Evolutionary conservation across 2,797 vertebrate genomes (phyloP), one percentile per base, ranked within the genome.

Genomic region (Urocyon cinereoargenteus): DNA sequence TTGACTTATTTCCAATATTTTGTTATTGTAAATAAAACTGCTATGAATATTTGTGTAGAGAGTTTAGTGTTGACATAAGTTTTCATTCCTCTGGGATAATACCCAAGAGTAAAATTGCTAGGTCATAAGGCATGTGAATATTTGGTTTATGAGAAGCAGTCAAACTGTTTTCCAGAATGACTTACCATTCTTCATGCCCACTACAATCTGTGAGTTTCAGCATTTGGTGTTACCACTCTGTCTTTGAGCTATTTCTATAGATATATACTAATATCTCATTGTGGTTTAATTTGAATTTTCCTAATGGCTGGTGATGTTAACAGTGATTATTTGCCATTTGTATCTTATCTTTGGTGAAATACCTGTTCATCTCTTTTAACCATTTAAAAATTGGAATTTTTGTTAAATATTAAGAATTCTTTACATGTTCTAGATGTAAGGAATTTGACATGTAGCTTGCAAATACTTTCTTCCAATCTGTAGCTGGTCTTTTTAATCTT

Each of bases 261-360:
- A 15, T 79, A 3, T 26, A 9, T 7, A 62, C 51, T 49, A 40
- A 49, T 45, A 72, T 75, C 18, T 93, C 24, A 73, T n/a, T 72
- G 26, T 79, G 22, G 26, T 88, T 91, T 31, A 79, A 87, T 92
- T 70, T 92, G 24, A 75, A 62, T n/a, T 87, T 87, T 14, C 66
- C 26, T 66, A 73, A 66, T 36, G 21, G 24, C 6, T 89, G 31
- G 36, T 36, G 28, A 73, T 73, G 2, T 82, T 55, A 31, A 2
- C 8, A 49, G 34, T 85, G 70, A 5, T 81, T 62, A 34, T 75
- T 84, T 83, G 13, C 2, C 26, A 90, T 95, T 77, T 90, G 6
- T 28, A 45, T 31, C 14, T 53, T 24, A 82, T 89, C 3, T 64
- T 40, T 57, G 1, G 21, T 91, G 45, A 88, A 36, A 79, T 79